Evolutionary conservation across 2,797 vertebrate genomes (phyloP), one percentile per base, ranked within the genome.

Genomic region (Synaphobranchus kaupii): DNA sequence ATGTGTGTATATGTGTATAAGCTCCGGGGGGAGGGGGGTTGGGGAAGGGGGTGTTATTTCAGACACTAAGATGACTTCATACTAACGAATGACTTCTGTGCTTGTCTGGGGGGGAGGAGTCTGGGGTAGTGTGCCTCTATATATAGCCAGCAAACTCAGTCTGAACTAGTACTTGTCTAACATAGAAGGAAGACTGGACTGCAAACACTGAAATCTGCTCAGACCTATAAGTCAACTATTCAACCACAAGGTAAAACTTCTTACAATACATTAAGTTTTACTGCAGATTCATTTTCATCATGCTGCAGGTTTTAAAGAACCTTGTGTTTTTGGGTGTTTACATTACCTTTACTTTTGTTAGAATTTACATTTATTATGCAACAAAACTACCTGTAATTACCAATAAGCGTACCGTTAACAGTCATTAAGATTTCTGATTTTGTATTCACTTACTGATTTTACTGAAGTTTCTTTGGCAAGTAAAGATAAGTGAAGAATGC

Each of bases 1-100:
- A 52, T 89, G 44, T 84, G 54, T 82, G 85, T 87, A 87, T 89
- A 10, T 86, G 87, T 85, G 80, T 80, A 44, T 83, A 88, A 60
- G 50, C 6, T 25, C n/a, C 1, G 52, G 47, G 54, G 47, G 12
- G 52, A 60, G 22, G 84, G 89, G 63, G 31, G 39, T 60, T 73
- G 81, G 47, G 63, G 39, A 54, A 28, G 80, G 8, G 87, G 34
- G 56, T n/a, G 54, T 56, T 66, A 85, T 86, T 31, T 56, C 91
- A 92, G 89, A 92, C 90, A 84, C 39, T 5, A 25, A 3, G 68
- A 92, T 93, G 91, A 93, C 90, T 88, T 93, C 92, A 93, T 83
- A 25, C 31, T 56, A 71, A 86, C 78, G 88, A 89, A 89, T 90
- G 85, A 87, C 92, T 92, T 93, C 88, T 83, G 31, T 5, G 60